Evolutionary conservation across 2,113 vertebrate genomes (phyloP), one percentile per base, ranked within the genome.

Genomic region (Prionailurus viverrinus): DNA sequence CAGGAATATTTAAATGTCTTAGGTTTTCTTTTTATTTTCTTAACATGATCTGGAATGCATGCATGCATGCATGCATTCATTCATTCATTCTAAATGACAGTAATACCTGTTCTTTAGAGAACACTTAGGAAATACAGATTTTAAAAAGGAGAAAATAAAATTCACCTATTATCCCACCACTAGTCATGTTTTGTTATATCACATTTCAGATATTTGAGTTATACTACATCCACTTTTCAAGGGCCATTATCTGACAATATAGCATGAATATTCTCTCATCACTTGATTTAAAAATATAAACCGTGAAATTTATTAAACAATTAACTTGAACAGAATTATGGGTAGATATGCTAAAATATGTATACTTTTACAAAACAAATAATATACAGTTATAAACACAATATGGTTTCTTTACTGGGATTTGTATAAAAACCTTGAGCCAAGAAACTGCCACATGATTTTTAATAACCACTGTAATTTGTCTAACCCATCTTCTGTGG

Each of bases 21-120:
- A 76, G 36, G 7, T 12, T 91, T 96, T 80, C 68, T n/a, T 87
- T 95, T 95, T 82, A 78, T 78, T 87, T 89, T 93, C 69, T 97
- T 41, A 39, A 85, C 66, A 85, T 51, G 27, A 74, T 4, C n/a
- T 95, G 21, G 14, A 27, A 68, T 63, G 29, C 29, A 48, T 61
- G 36, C 81, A 69, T 74, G 7, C 45, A 68, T 63, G 23, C 29
- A 48, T 61, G 33, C 81, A 69, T 69, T 69, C 73, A 29, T 74
- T 45, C 73, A 45, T 27, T 74, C 14, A 78, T 31, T 48, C 31
- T 29, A 63, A 93, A 86, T 19, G 74, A 53, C 3, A 86, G 2
- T 36, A 76, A 76, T 23, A 61, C 0, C 31, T 41, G 4, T 41
- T 87, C 45, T 91, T 81, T 82, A 58, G 66, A 29, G 55, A 91